Evolutionary conservation across 2,888 invertebrate genomes (phyloP), one percentile per base, ranked within the genome.

Genomic region (Eilema griseolum): DNA sequence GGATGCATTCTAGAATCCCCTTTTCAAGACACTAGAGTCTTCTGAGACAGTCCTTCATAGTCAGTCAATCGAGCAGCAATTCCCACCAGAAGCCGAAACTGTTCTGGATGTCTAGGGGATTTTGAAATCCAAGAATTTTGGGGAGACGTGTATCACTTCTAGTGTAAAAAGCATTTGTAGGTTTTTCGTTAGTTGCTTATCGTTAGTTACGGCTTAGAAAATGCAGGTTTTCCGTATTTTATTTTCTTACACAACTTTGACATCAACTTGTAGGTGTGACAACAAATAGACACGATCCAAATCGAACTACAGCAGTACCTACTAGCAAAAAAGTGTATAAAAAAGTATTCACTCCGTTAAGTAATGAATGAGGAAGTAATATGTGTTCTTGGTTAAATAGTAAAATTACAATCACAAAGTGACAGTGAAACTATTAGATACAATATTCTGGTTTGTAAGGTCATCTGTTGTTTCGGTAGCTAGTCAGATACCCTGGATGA

Each of bases 331-430:
- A 62, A 62, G 14, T 23, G 23, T 37, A 16, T 24, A 10, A 61
- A 61, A 61, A 52, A 52, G 20, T 52, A 24, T 33, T 65, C 56
- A 65, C 41, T 63, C 61, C 14, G 23, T 56, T 56, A 65, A 31
- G 12, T 31, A 33, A 65, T 33, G 28, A 33, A 65, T 33, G 28
- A 33, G 65, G 65, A 65, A 65, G 56, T 31, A 65, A 28, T 65
- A 57, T 57, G 31, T 65, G 28, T 56, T 63, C 26, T 24, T 24
- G 41, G 46, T 63, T 14, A 56, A 10, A 16, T 28, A 14, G n/a
- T 31, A 57, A 56, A 33, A 65, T 65, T 65, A 57, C 56, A 65
- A 65, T 33, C 10, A 56, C 11, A n/a, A 64, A 64, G 64, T 64
- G 28, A 64, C 28, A 46, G 28, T 52, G 28, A 28, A 16, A 46